Evolutionary conservation across 2,113 vertebrate genomes (phyloP).

Genomic region (Uria aalge): DNA sequence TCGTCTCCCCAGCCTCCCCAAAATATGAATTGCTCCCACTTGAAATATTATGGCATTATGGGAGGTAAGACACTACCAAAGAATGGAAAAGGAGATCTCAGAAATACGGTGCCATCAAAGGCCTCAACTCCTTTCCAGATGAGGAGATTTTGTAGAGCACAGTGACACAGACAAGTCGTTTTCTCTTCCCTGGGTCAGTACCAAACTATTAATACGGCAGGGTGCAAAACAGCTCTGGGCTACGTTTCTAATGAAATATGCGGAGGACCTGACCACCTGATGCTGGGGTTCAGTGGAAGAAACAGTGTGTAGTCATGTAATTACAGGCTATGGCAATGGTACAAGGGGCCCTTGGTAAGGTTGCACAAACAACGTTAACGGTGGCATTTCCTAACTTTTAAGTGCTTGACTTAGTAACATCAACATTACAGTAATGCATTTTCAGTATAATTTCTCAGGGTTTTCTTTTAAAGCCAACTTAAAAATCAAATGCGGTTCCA

Average conservation of each 20-base stretch:
- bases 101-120: conserved; percentile 25
- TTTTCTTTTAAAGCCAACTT: background rate
- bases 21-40: background rate
- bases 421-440: background rate
- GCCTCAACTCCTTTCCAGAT: background rate
- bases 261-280: background rate
- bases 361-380: background rate
- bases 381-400: conserved; percentile 29
- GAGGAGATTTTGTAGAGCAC: background rate
- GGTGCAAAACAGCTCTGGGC: background rate
- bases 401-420: conserved; percentile 8
- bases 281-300: background rate
- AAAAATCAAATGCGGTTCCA: background rate
- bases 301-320: background rate
- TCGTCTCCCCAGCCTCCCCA: background rate
- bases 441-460: background rate
- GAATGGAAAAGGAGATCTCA: conserved; percentile 4
- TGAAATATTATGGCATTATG: background rate
- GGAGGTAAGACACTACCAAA: background rate
- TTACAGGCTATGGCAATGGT: background rate
- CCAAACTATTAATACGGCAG: background rate
- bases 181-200: conserved; percentile 5
- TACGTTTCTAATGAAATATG: background rate
- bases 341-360: background rate
- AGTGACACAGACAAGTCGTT: background rate